Evolutionary conservation across 2,888 invertebrate genomes (phyloP), one percentile per base, ranked within the genome.

Genomic region (Acleris cristana): DNA sequence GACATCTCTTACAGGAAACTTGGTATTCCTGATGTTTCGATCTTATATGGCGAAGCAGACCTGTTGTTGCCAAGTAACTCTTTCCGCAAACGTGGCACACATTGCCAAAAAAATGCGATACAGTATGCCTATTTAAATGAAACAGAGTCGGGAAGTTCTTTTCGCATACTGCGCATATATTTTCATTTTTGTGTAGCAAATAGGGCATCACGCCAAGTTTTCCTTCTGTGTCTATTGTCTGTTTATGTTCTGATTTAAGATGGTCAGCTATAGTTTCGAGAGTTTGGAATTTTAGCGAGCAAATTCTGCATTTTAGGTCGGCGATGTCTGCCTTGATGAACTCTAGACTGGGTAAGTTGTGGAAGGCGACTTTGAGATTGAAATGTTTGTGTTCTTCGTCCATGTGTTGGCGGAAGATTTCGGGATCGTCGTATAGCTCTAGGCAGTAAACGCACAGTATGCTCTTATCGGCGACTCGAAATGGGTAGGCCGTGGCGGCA

Each of bases 381-480:
- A 87, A 89, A n/a, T 74, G 77, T 3, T 76, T 73, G 70, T 91
- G 91, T 69, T 92, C 90, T 0, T 77, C 74, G 58, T 83, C 83
- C 86, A 90, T 89, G 65, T 91, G 91, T 2, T 58, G 62, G 26
- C 90, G 74, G 78, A 90, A 91, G 23, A 73, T 67, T 7, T 82
- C 81, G 0, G 90, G 87, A 57, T 90, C 87, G 55, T 88, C 87
- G 78, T 78, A 90, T 4, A 87, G 72, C 70, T 89, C 90, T 70
- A 87, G 86, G 79, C 90, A 92, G 83, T 87, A 90, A 64, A 90
- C 90, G 83, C 92, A 92, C 58, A 90, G 81, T 76, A 90, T 86
- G 19, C 86, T 86, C 69, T 88, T 91, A 80, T 89, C 88, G 79
- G 88, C 88, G 54, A 91, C 89, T 69, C 90, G 79, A 81, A 92